Evolutionary conservation across 2,113 vertebrate genomes (phyloP).

Genomic region (Tachuris rubrigastra): DNA sequence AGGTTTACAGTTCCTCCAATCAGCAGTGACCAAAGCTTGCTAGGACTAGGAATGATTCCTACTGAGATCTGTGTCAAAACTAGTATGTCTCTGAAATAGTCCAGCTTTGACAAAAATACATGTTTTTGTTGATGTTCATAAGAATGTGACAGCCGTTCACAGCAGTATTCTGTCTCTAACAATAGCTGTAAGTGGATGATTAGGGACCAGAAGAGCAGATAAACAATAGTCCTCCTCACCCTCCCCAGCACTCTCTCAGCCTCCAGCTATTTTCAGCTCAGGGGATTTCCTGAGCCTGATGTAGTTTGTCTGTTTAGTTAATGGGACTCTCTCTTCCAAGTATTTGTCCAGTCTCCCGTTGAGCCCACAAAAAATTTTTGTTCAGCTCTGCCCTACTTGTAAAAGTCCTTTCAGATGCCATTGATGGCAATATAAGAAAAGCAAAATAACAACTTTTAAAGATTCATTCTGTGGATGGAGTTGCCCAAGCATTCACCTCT

Average conservation of each 20-base stretch:
- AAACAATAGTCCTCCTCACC: slow-evolving; percentile 38
- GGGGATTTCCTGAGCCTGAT: slow-evolving; percentile 56
- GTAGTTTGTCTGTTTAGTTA: slow-evolving; percentile 35
- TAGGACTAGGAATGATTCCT: not conserved
- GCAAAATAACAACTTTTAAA: not conserved
- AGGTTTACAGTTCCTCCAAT: not conserved
- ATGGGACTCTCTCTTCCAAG: slow-evolving; percentile 37
- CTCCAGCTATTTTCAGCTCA: slow-evolving; percentile 53
- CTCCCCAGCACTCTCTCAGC: slow-evolving; percentile 1
- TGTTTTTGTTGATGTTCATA: not conserved
- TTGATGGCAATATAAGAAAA: not conserved
- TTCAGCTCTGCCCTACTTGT: not conserved
- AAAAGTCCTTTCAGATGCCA: not conserved
- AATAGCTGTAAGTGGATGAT: slow-evolving; percentile 41
- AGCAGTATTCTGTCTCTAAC: slow-evolving; percentile 48
- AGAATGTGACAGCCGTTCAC: slow-evolving; percentile 32
- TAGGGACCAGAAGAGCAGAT: not conserved
- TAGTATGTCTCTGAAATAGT: slow-evolving; percentile 13
- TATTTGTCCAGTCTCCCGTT: not conserved
- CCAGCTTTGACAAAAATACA: slow-evolving; percentile 42
- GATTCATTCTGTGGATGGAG: not conserved
- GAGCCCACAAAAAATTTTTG: not conserved
- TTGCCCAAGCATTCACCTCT: not conserved
- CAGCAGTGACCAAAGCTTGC: not conserved
- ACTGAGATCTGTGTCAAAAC: slow-evolving; percentile 5